Conservation (phyloP, 1,140 invertebrate genomes). For the Aphaenogaster floridana region DNA sequence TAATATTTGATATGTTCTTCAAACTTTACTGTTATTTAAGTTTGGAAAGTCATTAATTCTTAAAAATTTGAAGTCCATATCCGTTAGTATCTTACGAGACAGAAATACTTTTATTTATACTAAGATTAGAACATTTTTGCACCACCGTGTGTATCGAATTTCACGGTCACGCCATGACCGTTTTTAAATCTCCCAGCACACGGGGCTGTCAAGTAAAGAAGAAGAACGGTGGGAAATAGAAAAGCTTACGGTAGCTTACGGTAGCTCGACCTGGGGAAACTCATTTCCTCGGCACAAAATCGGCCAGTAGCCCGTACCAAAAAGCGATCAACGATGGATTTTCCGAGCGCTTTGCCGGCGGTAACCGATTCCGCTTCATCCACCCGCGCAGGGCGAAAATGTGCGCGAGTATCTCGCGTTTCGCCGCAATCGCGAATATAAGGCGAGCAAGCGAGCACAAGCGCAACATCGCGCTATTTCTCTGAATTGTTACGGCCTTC, state of each 20-base stretch:
- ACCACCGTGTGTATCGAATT: constrained; percentile 34
- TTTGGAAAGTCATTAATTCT: neutral
- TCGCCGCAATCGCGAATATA: constrained; percentile 39
- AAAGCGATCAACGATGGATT: constrained; percentile 77
- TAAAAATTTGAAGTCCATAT: neutral
- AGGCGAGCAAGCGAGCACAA: neutral
- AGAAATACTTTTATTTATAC: neutral
- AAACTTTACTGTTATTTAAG: neutral
- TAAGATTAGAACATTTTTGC: neutral
- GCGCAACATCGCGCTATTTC: constrained; percentile 67
- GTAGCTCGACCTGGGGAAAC: constrained; percentile 69
- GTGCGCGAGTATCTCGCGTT: constrained; percentile 13
- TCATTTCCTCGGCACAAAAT: constrained; percentile 79
- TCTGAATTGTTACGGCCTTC: constrained; percentile 61
- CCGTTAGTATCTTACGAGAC: neutral
- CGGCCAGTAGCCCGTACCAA: constrained; percentile 73
- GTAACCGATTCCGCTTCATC: constrained; percentile 46
- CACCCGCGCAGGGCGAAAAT: neutral
- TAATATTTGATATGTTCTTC: neutral
- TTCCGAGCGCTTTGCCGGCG: constrained; percentile 69
- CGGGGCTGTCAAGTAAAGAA: constrained; percentile 18
- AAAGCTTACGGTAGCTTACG: constrained; percentile 53
- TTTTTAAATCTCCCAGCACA: constrained; percentile 43
- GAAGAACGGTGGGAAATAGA: constrained; percentile 47
- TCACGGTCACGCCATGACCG: constrained; percentile 4